Evolutionary conservation across 2,797 vertebrate species (phyloP).

Genomic region (Syndactyla subalaris): DNA sequence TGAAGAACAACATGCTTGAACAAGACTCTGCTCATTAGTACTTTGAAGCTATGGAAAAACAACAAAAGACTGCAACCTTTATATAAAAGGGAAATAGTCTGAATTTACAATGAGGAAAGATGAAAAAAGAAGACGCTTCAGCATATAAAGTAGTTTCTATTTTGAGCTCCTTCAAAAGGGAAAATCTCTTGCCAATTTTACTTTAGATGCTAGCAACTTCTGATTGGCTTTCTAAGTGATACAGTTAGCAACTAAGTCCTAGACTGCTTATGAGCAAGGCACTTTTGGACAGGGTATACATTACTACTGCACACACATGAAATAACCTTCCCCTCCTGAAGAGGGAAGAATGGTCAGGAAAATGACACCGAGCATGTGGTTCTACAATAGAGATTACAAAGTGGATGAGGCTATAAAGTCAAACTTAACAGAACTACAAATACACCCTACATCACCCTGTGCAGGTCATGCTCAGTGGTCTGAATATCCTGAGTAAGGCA

Average conservation of each 20-base stretch:
- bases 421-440: conserved; percentile 27
- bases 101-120: conserved; percentile 36
- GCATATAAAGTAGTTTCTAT: conserved; percentile 40
- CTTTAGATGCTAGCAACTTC: not conserved
- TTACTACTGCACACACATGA: not conserved
- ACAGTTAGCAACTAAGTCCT: not conserved
- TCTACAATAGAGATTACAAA: not conserved
- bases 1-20: not conserved
- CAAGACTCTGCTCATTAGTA: not conserved
- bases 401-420: not conserved
- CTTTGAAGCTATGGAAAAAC: conserved; percentile 18
- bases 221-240: not conserved
- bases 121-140: conserved; percentile 25
- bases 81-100: conserved; percentile 25
- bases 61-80: conserved; percentile 17
- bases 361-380: not conserved
- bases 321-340: not conserved
- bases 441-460: not conserved
- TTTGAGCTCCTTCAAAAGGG: conserved; percentile 31
- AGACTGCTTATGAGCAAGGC: not conserved
- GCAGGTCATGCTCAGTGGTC: not conserved
- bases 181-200: conserved; percentile 25
- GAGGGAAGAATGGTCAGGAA: not conserved
- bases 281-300: not conserved
- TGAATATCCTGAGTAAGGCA: not conserved